Evolutionary conservation across 2,888 invertebrate species (phyloP), one percentile per base, ranked within the genome.

Genomic region (Dryocosmus kuriphilus): DNA sequence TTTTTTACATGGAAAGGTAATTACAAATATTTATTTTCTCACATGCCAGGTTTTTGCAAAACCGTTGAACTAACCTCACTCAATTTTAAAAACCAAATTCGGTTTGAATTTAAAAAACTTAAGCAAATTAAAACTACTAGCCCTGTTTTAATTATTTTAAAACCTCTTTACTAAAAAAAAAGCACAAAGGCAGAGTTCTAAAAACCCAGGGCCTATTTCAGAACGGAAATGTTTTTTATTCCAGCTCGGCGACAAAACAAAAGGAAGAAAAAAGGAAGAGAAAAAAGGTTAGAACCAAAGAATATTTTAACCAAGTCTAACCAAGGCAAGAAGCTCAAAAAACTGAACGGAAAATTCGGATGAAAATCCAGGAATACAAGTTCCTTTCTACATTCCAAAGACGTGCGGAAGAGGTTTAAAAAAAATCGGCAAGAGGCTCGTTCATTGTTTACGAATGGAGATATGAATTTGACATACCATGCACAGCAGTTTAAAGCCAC

Each of bases 381-480:
- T 63, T 32, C 62, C 35, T 62, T 8, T 62, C 11, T 30, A n/a
- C 9, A 14, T 57, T 57, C 4, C 24, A n/a, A 27, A 14, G 14
- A 24, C 14, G 14, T 1, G 9, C 14, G 11, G 24, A 27, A 0
- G 24, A 24, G 22, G 27, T n/a, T n/a, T n/a, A n/a, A n/a, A n/a
- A 79, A 79, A 74, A 73, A 74, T 32, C n/a, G 51, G 41, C 14
- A 14, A 51, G 67, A 77, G 55, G 61, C 62, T 77, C 77, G 38
- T 67, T 22, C 32, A 55, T 63, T 65, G 51, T 79, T 77, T 80
- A 62, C 65, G 38, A 65, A 38, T n/a, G 75, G 46, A 74, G 41
- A 79, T 75, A 77, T 73, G 46, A 81, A 79, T 75, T 75, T 73
- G 61, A 81, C 88, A 86, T 85, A 88, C 86, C 88, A 86, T 85